Percentiles rank a stretch among this genome's conserved stretches.
Conservation (phyloP, 2,797 vertebrate genomes). For the Yasuhikotakia modesta region DNA sequence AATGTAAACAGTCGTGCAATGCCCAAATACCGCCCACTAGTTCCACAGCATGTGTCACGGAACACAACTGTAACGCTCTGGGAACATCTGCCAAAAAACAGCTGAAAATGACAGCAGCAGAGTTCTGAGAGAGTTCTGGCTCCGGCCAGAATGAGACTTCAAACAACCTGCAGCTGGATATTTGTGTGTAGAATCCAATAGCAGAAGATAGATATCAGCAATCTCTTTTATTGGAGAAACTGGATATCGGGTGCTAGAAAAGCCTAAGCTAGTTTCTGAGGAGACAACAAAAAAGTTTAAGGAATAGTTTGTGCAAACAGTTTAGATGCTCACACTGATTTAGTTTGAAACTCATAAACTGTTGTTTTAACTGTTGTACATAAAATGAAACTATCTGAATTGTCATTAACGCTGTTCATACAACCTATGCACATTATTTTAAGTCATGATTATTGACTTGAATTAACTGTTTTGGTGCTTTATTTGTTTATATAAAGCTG, state of each 20-base stretch:
- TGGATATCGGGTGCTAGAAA: not conserved
- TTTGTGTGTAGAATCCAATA: conserved; percentile 27
- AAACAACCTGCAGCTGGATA: conserved; percentile 20
- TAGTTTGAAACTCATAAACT: not conserved
- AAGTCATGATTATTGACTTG: no score
- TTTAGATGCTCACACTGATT: not conserved
- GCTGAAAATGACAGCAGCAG: no score
- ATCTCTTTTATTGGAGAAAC: conserved; percentile 18
- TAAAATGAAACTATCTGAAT: no score
- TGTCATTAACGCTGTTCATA: no score
- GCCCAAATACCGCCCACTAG: not conserved
- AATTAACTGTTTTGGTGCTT: no score
- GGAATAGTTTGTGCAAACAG: not conserved
- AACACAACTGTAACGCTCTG: not conserved
- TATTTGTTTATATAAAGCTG: no score
- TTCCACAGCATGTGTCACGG: conserved; percentile 23
- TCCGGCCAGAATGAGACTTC: conserved; percentile 2
- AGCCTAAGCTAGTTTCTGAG: not conserved
- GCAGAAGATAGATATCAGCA: conserved; percentile 41
- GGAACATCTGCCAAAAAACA: not conserved
- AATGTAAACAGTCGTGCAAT: not conserved
- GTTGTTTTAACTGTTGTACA: not conserved
- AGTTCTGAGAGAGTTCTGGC: no score
- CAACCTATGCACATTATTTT: no score
- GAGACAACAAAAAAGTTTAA: conserved; percentile 15